Percentiles rank a stretch among this genome's conserved stretches.
phyloP scores from a whole-genome alignment of 1,140 invertebrate species.

The Ceratosolen fusciceps region DNA sequence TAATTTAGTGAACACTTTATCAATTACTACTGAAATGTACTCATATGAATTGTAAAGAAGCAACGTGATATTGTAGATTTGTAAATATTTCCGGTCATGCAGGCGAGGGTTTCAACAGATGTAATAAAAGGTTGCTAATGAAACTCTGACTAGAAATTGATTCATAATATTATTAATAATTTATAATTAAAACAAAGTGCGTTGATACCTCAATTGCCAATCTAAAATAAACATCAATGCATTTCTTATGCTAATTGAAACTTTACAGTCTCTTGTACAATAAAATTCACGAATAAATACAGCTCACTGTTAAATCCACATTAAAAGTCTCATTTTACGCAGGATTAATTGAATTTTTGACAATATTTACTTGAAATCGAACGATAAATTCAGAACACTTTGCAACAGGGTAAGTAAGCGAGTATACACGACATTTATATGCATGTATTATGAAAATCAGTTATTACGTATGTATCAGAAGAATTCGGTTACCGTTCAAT shows the following conservation, averaged over 20 bases:
- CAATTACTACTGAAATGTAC: conserved; percentile 30
- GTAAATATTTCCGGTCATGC: conserved; percentile 57
- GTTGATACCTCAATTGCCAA: background rate
- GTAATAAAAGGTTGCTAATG: conserved; percentile 70
- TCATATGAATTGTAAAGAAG: conserved; percentile 43
- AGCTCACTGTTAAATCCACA: conserved; percentile 27
- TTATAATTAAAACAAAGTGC: background rate
- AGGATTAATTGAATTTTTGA: conserved; percentile 23
- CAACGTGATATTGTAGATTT: conserved; percentile 38
- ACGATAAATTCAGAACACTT: conserved; percentile 3
- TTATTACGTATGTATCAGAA: background rate
- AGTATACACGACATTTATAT: too few species aligned
- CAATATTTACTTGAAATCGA: conserved; percentile 24
- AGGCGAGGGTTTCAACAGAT: conserved; percentile 65
- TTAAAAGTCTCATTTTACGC: conserved; percentile 21
- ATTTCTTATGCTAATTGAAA: conserved; percentile 41
- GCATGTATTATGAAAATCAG: too few species aligned
- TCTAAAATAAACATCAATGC: background rate
- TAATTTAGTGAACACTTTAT: conserved; percentile 27
- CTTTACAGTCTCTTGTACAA: conserved; percentile 47
- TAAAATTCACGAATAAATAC: conserved; percentile 40
- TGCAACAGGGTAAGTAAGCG: too few species aligned
- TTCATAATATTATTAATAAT: too few species aligned
- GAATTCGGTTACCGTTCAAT: conserved; percentile 16
- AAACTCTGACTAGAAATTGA: too few species aligned